phyloP scores from a whole-genome alignment of 2,888 invertebrate genomes.

The Hydropsyche betteni region DNA sequence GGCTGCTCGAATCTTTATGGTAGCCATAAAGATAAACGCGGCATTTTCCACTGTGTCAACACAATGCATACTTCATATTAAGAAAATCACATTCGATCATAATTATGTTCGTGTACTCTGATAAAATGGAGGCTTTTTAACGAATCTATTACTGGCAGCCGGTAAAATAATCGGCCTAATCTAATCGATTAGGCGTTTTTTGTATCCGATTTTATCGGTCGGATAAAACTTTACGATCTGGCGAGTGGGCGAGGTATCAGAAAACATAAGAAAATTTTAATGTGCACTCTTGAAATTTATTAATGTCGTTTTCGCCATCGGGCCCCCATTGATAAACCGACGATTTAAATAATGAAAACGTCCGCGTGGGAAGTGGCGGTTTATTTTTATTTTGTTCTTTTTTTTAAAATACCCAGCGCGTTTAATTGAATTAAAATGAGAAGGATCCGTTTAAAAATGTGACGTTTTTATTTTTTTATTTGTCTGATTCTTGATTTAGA shows the following conservation, averaged over 20 bases:
- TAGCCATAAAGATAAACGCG: no score
- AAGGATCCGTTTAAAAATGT: no score
- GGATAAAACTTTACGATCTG: constrained; percentile 17
- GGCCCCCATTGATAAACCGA: constrained; percentile 19
- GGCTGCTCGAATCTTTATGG: no score
- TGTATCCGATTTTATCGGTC: neutral
- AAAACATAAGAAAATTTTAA: constrained; percentile 18
- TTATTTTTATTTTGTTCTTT: neutral
- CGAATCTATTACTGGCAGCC: neutral
- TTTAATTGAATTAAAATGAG: no score
- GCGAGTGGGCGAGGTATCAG: constrained; percentile 14
- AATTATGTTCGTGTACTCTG: no score
- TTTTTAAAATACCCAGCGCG: no score
- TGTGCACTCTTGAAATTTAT: constrained; percentile 28
- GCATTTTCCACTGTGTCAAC: no score
- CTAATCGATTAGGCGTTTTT: neutral
- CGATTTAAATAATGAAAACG: constrained; percentile 29
- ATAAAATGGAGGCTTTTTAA: neutral
- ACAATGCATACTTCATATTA: no score
- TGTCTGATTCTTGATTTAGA: no score
- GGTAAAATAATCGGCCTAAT: no score
- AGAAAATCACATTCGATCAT: no score
- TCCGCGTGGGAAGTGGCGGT: constrained; percentile 8
- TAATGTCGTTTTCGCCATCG: constrained; percentile 28
- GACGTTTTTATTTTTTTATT: no score